Percentiles rank a stretch among this genome's conserved stretches.
Conservation (phyloP, 2,888 invertebrate species). For the Esperia sulphurella region DNA sequence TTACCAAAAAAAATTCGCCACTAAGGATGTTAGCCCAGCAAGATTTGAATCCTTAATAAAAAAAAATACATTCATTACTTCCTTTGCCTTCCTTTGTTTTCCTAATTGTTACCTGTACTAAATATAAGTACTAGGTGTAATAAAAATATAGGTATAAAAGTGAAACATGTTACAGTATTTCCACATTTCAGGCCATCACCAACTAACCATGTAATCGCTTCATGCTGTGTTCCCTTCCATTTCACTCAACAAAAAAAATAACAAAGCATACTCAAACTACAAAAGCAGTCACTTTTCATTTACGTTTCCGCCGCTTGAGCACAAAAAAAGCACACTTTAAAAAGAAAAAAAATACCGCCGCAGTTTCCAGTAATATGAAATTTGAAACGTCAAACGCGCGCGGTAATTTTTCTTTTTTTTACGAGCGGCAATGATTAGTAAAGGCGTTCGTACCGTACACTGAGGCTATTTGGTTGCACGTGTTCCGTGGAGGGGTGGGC, state of each 20-base stretch:
- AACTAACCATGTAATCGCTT: constrained; percentile 75
- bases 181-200: constrained; percentile 48
- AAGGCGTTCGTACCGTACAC: constrained; percentile 67
- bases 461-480: constrained; percentile 74
- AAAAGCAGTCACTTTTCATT: constrained; percentile 51
- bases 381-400: constrained; percentile 51
- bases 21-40: too few relatives aligned
- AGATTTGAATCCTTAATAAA: too few relatives aligned
- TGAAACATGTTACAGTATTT: constrained; percentile 16
- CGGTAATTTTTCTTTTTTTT: constrained; percentile 48
- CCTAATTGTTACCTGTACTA: background rate
- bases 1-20: too few relatives aligned
- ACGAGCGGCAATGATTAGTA: constrained; percentile 69
- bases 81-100: too few relatives aligned
- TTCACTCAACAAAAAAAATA: constrained; percentile 54
- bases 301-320: constrained; percentile 54
- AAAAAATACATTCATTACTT: too few relatives aligned
- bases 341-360: constrained; percentile 13
- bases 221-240: constrained; percentile 66
- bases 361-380: constrained; percentile 29
- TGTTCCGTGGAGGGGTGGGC: constrained; percentile 68
- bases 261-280: constrained; percentile 49
- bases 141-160: background rate
- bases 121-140: too few relatives aligned
- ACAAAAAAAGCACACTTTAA: constrained; percentile 29